phyloP scores from a whole-genome alignment of 2,797 vertebrate species.

The Morus bassanus region DNA sequence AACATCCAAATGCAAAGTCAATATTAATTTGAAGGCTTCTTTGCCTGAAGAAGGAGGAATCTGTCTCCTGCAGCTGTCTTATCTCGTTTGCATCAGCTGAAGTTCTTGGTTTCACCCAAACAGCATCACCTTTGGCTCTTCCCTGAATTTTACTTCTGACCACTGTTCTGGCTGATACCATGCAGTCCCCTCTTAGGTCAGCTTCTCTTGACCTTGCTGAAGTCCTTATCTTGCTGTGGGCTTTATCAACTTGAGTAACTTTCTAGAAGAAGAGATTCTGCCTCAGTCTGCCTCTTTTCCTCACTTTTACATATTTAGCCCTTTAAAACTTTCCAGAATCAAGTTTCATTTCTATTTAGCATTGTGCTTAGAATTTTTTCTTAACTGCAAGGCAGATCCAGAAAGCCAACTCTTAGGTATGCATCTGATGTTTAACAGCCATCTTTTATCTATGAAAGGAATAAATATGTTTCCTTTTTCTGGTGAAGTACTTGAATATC shows the following conservation, averaged over 20 bases:
- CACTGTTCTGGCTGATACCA: accelerated
- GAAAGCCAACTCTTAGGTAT: background rate
- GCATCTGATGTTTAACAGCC: background rate
- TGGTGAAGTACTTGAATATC: background rate
- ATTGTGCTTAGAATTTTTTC: background rate
- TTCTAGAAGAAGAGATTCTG: background rate
- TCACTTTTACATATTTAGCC: background rate
- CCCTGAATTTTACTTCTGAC: background rate
- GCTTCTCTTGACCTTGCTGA: background rate
- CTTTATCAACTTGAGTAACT: background rate
- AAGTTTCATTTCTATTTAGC: background rate
- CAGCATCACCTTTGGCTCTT: background rate
- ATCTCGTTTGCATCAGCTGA: background rate
- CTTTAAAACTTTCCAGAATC: background rate
- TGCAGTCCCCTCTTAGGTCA: accelerated
- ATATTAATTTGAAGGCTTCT: background rate
- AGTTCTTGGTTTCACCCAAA: background rate
- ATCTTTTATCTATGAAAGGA: background rate
- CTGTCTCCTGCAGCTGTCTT: background rate
- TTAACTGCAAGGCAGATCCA: background rate
- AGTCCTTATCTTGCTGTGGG: background rate
- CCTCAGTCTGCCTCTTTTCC: background rate
- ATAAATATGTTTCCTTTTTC: background rate
- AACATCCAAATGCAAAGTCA: background rate
- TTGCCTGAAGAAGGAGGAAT: background rate